Percentiles rank a stretch among this genome's conserved stretches.
These are phyloP conservation scores for Minunthozetes semirufus DNA, from an alignment of 2,888 invertebrate genomes.

Conservation along the genomic window DNA sequence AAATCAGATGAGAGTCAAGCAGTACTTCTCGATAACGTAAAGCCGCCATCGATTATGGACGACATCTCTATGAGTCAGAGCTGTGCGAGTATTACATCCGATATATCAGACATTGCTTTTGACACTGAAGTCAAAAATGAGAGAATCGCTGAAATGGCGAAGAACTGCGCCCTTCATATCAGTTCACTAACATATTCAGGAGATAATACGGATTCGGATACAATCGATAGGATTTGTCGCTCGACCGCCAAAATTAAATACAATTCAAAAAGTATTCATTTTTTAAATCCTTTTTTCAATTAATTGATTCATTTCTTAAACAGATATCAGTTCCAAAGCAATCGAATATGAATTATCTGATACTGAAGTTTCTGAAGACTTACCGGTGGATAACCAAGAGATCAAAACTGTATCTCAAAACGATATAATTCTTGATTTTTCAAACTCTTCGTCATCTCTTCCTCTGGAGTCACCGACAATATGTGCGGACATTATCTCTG, in stretches of 20 bases:
- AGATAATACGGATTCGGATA: not conserved
- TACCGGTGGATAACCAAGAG: conserved; percentile 43
- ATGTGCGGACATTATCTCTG: not conserved
- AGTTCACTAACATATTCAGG: not conserved
- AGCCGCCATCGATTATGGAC: conserved; percentile 70
- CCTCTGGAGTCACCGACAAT: conserved; percentile 19
- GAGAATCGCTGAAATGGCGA: conserved; percentile 23
- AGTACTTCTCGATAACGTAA: conserved; percentile 58
- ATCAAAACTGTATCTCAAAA: not conserved
- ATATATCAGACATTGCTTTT: conserved; percentile 35
- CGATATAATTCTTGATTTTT: conserved; percentile 30
- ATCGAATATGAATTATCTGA: conserved; percentile 57
- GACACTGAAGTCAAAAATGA: conserved; percentile 2
- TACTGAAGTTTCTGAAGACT: conserved; percentile 50
- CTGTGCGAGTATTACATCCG: conserved; percentile 31
- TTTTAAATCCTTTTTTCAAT: not conserved
- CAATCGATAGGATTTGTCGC: not conserved
- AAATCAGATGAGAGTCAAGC: conserved; percentile 11
- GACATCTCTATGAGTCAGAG: conserved; percentile 57
- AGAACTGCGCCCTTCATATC: conserved; percentile 25
- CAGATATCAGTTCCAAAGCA: not conserved
- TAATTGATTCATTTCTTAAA: not conserved
- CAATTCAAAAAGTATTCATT: not conserved
- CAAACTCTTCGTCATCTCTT: not conserved
- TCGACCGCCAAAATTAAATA: not conserved